Evolutionary conservation across 2,113 vertebrate genomes (phyloP).

Genomic region (Hippocampus barbouri): DNA sequence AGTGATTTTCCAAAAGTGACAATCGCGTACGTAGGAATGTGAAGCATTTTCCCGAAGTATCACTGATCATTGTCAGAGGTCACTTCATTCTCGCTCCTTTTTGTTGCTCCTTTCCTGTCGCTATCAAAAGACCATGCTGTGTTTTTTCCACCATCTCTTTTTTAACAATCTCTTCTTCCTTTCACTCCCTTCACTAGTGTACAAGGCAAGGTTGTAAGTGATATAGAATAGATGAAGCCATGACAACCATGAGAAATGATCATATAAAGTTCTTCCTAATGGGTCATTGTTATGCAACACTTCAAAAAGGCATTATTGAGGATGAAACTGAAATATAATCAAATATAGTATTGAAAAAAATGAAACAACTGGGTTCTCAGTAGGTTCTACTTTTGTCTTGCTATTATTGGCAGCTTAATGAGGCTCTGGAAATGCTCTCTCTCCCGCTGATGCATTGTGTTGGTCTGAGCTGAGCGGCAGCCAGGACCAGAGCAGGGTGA

Average conservation of each 20-base stretch:
- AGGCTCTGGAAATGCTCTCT: constrained; percentile 39
- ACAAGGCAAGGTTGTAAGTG: constrained; percentile 16
- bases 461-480: constrained; percentile 48
- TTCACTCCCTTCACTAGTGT: constrained; percentile 42
- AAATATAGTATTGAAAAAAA: background rate
- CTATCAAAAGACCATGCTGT: constrained; percentile 9
- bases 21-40: constrained; percentile 55
- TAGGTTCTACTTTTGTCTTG: constrained; percentile 27
- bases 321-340: constrained; percentile 18
- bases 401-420: constrained; percentile 50
- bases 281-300: constrained; percentile 11
- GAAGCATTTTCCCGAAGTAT: constrained; percentile 56
- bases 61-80: constrained; percentile 62
- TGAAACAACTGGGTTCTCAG: background rate
- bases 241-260: constrained; percentile 8
- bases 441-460: constrained; percentile 55
- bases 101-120: constrained; percentile 22
- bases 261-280: background rate
- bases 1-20: constrained; percentile 50
- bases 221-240: constrained; percentile 22
- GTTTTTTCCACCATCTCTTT: constrained; percentile 20
- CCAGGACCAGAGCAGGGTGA: constrained; percentile 58
- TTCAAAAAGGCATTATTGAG: constrained; percentile 26
- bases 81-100: constrained; percentile 29
- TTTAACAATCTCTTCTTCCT: constrained; percentile 21